phyloP scores from a whole-genome alignment of 2,113 vertebrate species.

The Sander lucioperca region DNA sequence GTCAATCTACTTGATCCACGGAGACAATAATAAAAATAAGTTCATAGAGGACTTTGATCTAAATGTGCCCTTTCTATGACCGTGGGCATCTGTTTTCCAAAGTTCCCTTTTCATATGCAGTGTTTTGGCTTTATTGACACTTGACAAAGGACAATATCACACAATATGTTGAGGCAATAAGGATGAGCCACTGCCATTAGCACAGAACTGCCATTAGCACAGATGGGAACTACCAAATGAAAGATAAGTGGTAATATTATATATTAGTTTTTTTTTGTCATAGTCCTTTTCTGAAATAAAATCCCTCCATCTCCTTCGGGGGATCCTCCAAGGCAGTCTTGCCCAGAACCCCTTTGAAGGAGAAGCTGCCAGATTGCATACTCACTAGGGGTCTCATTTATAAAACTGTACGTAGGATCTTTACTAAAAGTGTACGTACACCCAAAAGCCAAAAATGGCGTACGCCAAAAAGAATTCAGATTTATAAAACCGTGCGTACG shows the following conservation, averaged over 20 bases:
- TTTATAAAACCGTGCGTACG: too few species aligned
- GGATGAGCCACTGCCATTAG: constrained; percentile 19
- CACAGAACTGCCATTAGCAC: constrained; percentile 25
- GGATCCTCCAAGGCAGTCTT: neutral
- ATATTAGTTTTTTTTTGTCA: constrained; percentile 24
- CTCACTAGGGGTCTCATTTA: neutral
- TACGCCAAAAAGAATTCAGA: too few species aligned
- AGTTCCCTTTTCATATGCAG: constrained; percentile 28
- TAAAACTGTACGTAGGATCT: too few species aligned
- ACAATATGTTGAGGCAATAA: constrained; percentile 26
- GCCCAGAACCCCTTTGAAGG: neutral
- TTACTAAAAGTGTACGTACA: too few species aligned
- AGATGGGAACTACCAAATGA: constrained; percentile 18
- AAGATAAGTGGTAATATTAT: constrained; percentile 9
- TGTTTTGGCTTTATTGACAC: constrained; percentile 32
- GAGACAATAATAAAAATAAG: constrained; percentile 43
- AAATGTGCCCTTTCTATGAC: constrained; percentile 42
- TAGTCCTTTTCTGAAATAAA: neutral
- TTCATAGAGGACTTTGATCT: constrained; percentile 57
- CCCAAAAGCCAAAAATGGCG: too few species aligned
- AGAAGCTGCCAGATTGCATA: neutral
- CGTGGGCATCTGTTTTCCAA: constrained; percentile 33
- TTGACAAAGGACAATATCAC: constrained; percentile 39
- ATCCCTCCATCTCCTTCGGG: neutral
- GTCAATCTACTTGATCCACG: constrained; percentile 54